These are phyloP conservation scores for Dorcus parallelipipedus DNA, from an alignment of 2,888 invertebrate genomes.

Conservation along the genomic window DNA sequence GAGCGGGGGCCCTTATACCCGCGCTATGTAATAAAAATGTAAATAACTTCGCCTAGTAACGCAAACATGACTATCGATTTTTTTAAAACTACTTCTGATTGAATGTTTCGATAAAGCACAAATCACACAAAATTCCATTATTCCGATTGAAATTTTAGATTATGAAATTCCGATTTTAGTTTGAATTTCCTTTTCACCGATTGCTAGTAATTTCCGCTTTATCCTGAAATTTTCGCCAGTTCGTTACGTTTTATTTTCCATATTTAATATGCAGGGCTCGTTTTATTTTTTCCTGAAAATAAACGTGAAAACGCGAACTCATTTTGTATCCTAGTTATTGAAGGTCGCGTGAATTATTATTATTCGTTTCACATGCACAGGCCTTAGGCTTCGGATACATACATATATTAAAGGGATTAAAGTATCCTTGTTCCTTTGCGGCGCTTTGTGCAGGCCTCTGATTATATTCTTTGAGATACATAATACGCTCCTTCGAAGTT, in stretches of 20 bases:
- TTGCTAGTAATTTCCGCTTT: constrained; percentile 6
- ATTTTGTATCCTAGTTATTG: constrained; percentile 6
- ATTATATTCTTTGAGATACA: too few species aligned
- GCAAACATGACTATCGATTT: neutral
- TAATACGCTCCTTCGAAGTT: too few species aligned
- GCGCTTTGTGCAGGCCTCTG: too few species aligned
- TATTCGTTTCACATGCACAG: constrained; percentile 2
- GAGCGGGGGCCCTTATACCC: too few species aligned
- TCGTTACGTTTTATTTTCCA: neutral
- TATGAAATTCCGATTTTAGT: constrained; percentile 6
- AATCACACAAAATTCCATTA: constrained; percentile 1
- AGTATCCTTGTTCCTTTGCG: too few species aligned
- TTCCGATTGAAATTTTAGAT: constrained; percentile 5
- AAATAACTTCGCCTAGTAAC: too few species aligned
- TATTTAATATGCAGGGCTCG: neutral
- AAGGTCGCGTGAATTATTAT: constrained; percentile 4
- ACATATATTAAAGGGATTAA: constrained; percentile 4
- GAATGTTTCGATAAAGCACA: neutral
- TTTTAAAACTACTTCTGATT: neutral
- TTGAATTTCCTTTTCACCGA: constrained; percentile 4
- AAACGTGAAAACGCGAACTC: too few species aligned
- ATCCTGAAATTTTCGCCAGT: constrained; percentile 1
- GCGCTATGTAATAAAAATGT: too few species aligned
- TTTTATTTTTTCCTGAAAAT: too few species aligned
- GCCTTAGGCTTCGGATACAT: constrained; percentile 1